phyloP scores from a whole-genome alignment of 2,797 vertebrate genomes.

The Hipposideros larvatus region DNA sequence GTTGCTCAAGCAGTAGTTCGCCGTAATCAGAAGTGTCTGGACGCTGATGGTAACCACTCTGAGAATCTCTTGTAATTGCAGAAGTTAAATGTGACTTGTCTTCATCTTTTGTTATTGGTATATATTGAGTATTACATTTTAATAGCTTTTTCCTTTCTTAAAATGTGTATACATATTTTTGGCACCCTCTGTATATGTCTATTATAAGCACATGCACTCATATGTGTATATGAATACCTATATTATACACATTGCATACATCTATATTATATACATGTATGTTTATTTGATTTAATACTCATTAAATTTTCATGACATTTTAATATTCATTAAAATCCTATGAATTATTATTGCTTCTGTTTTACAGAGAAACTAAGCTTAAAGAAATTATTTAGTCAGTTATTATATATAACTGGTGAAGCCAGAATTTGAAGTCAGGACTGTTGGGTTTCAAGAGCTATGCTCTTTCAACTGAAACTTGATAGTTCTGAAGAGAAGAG shows the following conservation, averaged over 20 bases:
- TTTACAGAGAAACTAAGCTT: slow-evolving; percentile 27
- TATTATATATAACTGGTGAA: not conserved
- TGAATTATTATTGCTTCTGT: not conserved
- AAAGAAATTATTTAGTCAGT: not conserved
- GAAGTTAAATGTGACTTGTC: too few relatives aligned
- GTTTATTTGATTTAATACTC: not conserved
- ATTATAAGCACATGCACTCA: not conserved
- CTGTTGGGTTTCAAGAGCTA: not conserved
- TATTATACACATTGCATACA: not conserved
- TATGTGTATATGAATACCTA: not conserved
- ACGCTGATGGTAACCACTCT: too few relatives aligned
- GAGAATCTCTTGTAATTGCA: too few relatives aligned
- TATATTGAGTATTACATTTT: too few relatives aligned
- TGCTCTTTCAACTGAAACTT: not conserved
- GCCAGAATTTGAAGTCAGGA: slow-evolving; percentile 10
- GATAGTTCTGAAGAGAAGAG: slow-evolving; percentile 11
- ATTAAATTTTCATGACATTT: not conserved
- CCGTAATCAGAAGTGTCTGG: too few relatives aligned
- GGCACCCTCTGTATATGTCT: not conserved
- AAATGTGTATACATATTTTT: too few relatives aligned
- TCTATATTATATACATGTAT: not conserved
- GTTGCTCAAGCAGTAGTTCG: too few relatives aligned
- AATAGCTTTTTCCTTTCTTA: too few relatives aligned
- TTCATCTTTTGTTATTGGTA: too few relatives aligned
- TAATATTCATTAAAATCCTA: not conserved